Evolutionary conservation across 2,888 invertebrate genomes (phyloP).

Genomic region (Dugesia japonica): DNA sequence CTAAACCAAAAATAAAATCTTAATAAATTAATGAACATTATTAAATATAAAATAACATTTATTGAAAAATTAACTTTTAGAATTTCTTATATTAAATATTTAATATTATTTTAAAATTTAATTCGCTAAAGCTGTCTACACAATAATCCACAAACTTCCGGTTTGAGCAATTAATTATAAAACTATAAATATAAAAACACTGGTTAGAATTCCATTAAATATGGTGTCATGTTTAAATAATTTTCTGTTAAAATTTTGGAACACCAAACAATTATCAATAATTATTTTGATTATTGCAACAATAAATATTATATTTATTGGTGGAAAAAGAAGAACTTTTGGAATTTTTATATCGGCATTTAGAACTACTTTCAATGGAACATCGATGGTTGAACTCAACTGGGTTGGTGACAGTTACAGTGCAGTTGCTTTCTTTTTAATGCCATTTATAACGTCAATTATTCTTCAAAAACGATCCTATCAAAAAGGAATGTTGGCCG

Average conservation of each 20-base stretch:
- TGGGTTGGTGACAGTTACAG: constrained; percentile 36
- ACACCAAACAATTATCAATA: constrained; percentile 25
- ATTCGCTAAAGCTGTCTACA: no score
- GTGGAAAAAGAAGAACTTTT: constrained; percentile 34
- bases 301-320: constrained; percentile 34
- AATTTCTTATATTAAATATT: no score
- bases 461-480: constrained; percentile 28
- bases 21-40: no score
- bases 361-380: constrained; percentile 28
- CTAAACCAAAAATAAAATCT: no score
- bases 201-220: background rate
- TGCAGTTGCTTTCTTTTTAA: constrained; percentile 34
- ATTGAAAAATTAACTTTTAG: no score
- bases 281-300: constrained; percentile 31
- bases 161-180: background rate
- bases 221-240: background rate
- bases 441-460: constrained; percentile 34
- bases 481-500: constrained; percentile 29
- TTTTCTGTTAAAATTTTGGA: background rate
- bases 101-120: no score
- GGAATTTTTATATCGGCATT: constrained; percentile 33
- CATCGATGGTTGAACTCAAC: constrained; percentile 32
- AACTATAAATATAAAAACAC: background rate
- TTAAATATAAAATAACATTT: no score
- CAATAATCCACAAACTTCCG: background rate